A percentile compares a stretch with the other conserved stretches of the same genome.
Evolutionary conservation across 2,888 invertebrate genomes (phyloP).

Genomic region (Sinelater perroti): DNA sequence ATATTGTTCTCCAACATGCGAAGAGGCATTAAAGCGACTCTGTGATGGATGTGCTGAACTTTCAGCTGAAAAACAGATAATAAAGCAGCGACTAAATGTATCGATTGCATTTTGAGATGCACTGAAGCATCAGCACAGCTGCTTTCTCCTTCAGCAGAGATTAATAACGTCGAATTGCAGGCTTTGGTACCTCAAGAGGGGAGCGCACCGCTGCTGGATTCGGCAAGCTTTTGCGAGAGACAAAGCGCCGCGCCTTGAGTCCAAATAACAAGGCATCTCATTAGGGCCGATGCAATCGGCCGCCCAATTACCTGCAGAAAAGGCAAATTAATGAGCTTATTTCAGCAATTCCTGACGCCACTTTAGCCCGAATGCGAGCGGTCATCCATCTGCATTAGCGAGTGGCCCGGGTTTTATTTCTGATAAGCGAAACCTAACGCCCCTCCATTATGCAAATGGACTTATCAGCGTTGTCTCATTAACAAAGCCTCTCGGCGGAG

Average conservation of each 20-base stretch:
- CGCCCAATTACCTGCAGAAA: conserved; percentile 16
- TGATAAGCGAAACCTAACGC: conserved; percentile 10
- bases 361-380: conserved; percentile 1
- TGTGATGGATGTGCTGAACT: not conserved
- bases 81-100: too few relatives aligned
- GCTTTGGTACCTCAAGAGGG: too few relatives aligned
- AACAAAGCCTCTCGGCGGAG: not conserved
- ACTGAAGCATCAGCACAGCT: too few relatives aligned
- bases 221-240: not conserved
- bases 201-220: too few relatives aligned
- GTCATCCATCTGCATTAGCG: conserved; percentile 12
- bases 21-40: not conserved
- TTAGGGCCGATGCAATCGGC: conserved; percentile 13
- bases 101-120: too few relatives aligned
- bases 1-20: conserved; percentile 9
- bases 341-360: conserved; percentile 14
- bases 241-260: not conserved
- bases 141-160: too few relatives aligned
- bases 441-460: conserved; percentile 11
- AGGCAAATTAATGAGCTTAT: conserved; percentile 18
- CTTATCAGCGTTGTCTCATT: not conserved
- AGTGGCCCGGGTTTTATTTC: not conserved
- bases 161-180: too few relatives aligned
- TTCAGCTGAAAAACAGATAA: too few relatives aligned
- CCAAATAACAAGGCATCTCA: conserved; percentile 17